Base-by-base conservation (phyloP, 2,888 invertebrate genomes). In the Melinaea menophilus region DNA sequence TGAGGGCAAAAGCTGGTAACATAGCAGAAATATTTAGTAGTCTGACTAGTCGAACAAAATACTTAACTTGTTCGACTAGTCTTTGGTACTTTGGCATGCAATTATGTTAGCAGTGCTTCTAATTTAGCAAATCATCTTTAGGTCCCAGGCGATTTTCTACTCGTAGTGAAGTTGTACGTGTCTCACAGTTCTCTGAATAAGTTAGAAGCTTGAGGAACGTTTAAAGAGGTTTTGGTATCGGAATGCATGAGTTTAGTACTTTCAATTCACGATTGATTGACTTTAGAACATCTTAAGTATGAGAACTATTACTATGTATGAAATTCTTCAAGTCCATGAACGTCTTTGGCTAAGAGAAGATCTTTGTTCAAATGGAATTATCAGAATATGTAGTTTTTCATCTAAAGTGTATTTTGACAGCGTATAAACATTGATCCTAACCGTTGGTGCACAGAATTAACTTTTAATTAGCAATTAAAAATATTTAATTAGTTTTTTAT, bases 141-240 rank as follows among this genome's bases (percentile, higher is more conserved):
- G 55, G 62, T 72, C 74, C 70, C 73, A 33, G 33, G 67, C 66
- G 74, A 73, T 71, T 71, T 73, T 71, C 69, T 69, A 22, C 22
- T 22, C 22, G 22, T 22, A 68, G 69, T 65, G 58, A 68, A 71
- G 70, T 70, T 71, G 65, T 67, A 70, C 70, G 67, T 70, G 68
- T 72, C 72, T 71, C 61, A 68, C 63, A 64, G 68, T 67, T 71
- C 70, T 65, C 69, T 72, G 70, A 71, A 72, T 74, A 72, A 72
- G 65, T 72, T 66, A 73, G 67, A 72, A 69, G 69, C 70, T 72
- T 64, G 63, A 59, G 63, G 59, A 57, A 55, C 60, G 65, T 62
- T 69, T 69, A 62, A 59, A 57, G 56, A 63, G 61, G 59, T 59
- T 22, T 68, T 65, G 62, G 63, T 65, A 66, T 71, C 62, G 56